Evolutionary conservation across 2,113 vertebrate genomes (phyloP).

Genomic region (Hydrochoerus hydrochaeris): DNA sequence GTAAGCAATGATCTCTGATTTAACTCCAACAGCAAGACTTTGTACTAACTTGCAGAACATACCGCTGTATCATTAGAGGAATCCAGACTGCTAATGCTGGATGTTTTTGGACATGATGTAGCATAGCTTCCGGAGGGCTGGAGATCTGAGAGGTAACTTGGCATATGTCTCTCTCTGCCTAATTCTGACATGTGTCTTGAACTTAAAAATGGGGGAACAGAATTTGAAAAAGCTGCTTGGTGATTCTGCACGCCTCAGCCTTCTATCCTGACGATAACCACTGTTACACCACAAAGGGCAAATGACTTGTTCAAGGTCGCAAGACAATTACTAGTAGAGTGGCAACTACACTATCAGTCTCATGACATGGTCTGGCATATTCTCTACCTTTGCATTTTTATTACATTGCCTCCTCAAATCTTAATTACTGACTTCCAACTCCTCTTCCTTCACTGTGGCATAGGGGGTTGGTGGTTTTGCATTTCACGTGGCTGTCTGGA

Average conservation of each 20-base stretch:
- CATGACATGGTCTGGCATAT: neutral
- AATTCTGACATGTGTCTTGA: neutral
- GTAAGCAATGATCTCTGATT: neutral
- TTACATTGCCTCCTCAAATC: neutral
- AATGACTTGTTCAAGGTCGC: constrained; percentile 48
- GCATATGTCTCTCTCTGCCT: no score
- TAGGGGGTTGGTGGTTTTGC: neutral
- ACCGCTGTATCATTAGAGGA: neutral
- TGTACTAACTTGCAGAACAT: neutral
- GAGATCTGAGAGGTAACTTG: no score
- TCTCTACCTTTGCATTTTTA: neutral
- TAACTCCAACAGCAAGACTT: neutral
- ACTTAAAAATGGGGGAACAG: neutral
- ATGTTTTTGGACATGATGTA: rapidly evolving
- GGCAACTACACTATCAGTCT: neutral
- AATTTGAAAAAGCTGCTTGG: neutral
- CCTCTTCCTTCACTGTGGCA: rapidly evolving
- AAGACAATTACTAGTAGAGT: constrained; percentile 10
- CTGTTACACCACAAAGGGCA: neutral
- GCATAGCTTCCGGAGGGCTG: neutral
- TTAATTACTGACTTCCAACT: neutral
- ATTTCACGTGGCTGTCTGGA: neutral
- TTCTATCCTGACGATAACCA: neutral
- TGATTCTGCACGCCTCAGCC: neutral
- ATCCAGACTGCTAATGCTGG: neutral